Percentiles rank a stretch among this genome's conserved stretches.
Conservation (phyloP, 2,113 vertebrate species). For the Neopipo cinnamomea region DNA sequence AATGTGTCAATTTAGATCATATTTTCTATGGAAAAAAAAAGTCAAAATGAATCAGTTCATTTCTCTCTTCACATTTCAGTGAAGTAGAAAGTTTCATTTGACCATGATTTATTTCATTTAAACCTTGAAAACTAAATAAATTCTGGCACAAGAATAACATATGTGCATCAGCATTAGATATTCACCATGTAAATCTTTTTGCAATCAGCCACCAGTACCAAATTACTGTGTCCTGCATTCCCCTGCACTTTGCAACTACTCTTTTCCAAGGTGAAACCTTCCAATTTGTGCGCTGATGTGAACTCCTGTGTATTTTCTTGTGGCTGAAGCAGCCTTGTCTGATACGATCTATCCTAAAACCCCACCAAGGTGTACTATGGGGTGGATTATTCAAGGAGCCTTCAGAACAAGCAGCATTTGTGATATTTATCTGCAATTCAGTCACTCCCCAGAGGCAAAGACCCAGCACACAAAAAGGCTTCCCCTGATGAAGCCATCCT, state of each 20-base stretch:
- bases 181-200: background rate
- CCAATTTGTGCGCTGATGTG: background rate
- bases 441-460: background rate
- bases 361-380: background rate
- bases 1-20: background rate
- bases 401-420: background rate
- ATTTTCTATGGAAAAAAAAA: background rate
- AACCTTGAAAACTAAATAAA: background rate
- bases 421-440: background rate
- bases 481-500: background rate
- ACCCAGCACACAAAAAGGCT: background rate
- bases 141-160: background rate
- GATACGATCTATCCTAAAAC: background rate
- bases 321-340: background rate
- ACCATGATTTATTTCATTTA: background rate
- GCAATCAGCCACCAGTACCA: background rate
- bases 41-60: background rate
- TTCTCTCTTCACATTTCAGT: background rate
- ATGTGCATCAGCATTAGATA: background rate
- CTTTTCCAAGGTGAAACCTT: background rate
- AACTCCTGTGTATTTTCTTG: background rate
- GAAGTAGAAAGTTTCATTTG: background rate
- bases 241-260: background rate
- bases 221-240: background rate
- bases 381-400: background rate